Evolutionary conservation across 2,888 invertebrate species (phyloP).

Genomic region (Scaptodrosophila latifasciaeformis): DNA sequence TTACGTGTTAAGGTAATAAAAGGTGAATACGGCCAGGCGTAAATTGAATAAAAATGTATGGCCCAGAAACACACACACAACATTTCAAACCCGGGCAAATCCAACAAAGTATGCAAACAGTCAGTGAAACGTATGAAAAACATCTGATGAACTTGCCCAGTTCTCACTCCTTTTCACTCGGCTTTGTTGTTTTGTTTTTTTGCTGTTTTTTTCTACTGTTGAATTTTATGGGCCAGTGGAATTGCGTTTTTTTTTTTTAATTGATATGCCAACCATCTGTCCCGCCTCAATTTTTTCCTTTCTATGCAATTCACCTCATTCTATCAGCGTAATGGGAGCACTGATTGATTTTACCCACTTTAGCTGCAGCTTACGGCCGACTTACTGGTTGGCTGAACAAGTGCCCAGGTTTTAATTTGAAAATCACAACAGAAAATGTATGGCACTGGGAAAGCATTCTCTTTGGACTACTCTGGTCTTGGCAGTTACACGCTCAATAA

Average conservation of each 20-base stretch:
- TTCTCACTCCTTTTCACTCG: slow-evolving; percentile 2
- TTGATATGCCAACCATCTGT: slow-evolving; percentile 20
- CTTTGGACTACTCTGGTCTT: slow-evolving; percentile 12
- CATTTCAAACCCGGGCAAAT: background rate
- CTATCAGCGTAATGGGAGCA: background rate
- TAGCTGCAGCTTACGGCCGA: slow-evolving; percentile 10
- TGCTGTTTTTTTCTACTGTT: slow-evolving; percentile 7
- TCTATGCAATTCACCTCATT: no score
- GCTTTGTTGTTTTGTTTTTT: no score
- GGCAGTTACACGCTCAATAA: slow-evolving; percentile 26
- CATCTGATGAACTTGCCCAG: background rate
- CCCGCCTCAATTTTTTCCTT: no score
- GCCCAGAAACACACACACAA: slow-evolving; percentile 4
- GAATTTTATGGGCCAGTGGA: no score
- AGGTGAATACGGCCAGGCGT: slow-evolving; percentile 6
- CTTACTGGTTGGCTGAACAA: slow-evolving; percentile 42
- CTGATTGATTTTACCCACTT: background rate
- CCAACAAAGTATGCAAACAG: slow-evolving; percentile 20
- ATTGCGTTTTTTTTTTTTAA: slow-evolving; percentile 27
- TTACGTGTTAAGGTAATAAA: slow-evolving; percentile 10
- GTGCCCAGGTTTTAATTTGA: slow-evolving; percentile 44
- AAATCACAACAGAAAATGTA: slow-evolving; percentile 17
- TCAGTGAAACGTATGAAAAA: slow-evolving; percentile 3
- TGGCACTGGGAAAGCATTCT: no score
- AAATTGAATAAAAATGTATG: slow-evolving; percentile 15